phyloP scores from a whole-genome alignment of 2,888 invertebrate genomes.

The Heliconius hortense region DNA sequence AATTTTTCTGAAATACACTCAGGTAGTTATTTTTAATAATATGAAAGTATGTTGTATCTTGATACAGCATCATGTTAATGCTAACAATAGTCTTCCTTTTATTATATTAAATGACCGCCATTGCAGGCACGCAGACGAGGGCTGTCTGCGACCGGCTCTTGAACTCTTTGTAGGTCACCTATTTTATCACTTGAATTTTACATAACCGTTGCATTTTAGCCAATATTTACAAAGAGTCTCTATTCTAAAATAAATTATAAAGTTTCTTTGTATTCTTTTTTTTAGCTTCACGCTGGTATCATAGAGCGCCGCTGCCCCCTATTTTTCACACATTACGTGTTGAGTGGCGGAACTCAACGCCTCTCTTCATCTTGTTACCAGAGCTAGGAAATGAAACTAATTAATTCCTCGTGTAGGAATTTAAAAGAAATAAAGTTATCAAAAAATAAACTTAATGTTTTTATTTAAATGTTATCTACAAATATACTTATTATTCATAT shows the following conservation, averaged over 20 bases:
- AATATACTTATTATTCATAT: too few species aligned
- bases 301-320: too few species aligned
- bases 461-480: too few species aligned
- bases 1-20: too few species aligned
- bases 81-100: constrained; percentile 5
- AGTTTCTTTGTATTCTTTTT: not conserved
- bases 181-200: constrained; percentile 25
- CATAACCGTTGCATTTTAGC: constrained; percentile 16
- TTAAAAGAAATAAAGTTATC: too few species aligned
- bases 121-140: constrained; percentile 17
- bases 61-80: constrained; percentile 1
- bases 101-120: constrained; percentile 11
- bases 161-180: constrained; percentile 28
- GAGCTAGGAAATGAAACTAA: too few species aligned
- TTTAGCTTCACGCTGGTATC: too few species aligned
- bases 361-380: too few species aligned
- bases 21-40: not conserved
- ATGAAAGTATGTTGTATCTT: not conserved
- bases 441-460: too few species aligned
- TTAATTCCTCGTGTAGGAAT: too few species aligned
- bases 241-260: constrained; percentile 7
- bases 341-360: too few species aligned
- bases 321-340: too few species aligned
- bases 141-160: constrained; percentile 25
- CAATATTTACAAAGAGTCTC: constrained; percentile 15